Conservation (phyloP, 2,797 vertebrate species). For the Danio aesculapii region DNA sequence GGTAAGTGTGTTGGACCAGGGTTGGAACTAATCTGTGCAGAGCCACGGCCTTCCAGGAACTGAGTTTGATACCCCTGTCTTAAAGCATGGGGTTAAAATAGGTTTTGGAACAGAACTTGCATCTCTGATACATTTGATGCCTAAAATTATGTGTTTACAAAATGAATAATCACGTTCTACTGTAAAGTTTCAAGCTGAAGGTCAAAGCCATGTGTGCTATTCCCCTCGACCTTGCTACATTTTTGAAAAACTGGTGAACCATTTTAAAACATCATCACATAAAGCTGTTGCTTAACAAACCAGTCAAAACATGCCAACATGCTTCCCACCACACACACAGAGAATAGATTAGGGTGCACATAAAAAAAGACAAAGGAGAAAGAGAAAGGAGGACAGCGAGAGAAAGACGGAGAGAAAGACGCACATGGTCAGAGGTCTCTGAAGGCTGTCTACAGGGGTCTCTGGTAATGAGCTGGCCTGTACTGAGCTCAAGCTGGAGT, state of each 20-base stretch:
- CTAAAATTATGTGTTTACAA: neutral
- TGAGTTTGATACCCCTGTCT: too few relatives aligned
- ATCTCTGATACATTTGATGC: too few relatives aligned
- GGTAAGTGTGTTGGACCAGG: too few relatives aligned
- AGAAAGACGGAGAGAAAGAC: slow-evolving; percentile 45
- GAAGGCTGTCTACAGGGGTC: slow-evolving; percentile 59
- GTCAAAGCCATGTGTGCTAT: neutral
- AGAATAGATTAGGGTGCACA: neutral
- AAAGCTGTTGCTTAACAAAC: neutral
- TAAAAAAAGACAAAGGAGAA: slow-evolving; percentile 40
- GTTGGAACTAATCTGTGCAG: too few relatives aligned
- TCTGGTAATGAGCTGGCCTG: slow-evolving; percentile 63
- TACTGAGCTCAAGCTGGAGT: slow-evolving; percentile 65
- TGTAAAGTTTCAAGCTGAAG: neutral
- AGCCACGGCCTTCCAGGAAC: too few relatives aligned
- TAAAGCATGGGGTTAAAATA: too few relatives aligned
- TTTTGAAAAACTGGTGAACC: slow-evolving; percentile 9
- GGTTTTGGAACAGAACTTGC: too few relatives aligned
- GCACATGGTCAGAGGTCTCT: slow-evolving; percentile 52
- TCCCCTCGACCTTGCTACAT: neutral
- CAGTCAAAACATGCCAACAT: neutral
- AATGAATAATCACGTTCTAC: neutral
- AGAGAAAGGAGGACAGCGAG: slow-evolving; percentile 40
- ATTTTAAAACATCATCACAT: neutral
- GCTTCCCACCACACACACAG: slow-evolving; percentile 6